These are phyloP conservation scores for Sturnira hondurensis DNA, from an alignment of 2,113 vertebrate genomes.

Conservation along the genomic window DNA sequence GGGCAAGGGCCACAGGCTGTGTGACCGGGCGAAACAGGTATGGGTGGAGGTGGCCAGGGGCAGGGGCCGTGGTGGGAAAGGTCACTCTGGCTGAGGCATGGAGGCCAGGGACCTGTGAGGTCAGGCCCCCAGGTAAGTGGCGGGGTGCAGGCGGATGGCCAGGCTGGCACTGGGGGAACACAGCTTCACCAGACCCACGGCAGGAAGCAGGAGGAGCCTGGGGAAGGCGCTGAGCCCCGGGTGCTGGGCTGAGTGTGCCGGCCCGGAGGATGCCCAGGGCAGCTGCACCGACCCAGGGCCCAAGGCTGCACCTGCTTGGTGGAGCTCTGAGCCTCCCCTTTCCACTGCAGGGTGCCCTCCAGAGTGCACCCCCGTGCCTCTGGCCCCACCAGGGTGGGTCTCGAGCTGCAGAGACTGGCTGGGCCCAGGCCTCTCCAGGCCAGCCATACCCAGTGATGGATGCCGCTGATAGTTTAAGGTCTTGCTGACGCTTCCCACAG, in stretches of 20 bases:
- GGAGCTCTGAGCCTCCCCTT: rapidly evolving
- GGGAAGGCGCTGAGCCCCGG: background rate
- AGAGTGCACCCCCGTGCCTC: rapidly evolving
- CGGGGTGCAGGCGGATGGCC: no score
- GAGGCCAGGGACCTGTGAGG: background rate
- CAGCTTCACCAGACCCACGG: background rate
- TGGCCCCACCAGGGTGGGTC: no score
- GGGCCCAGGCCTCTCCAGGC: background rate
- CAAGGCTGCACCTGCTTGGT: rapidly evolving
- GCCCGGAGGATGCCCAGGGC: rapidly evolving
- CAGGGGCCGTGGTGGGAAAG: background rate
- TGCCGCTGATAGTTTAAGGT: rapidly evolving
- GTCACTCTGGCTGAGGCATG: background rate
- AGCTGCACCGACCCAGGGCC: background rate
- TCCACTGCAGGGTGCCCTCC: rapidly evolving
- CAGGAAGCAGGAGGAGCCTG: background rate
- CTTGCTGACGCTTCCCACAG: rapidly evolving
- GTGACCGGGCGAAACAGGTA: rapidly evolving
- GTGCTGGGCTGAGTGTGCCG: background rate
- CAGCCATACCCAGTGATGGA: rapidly evolving
- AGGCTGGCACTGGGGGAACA: rapidly evolving
- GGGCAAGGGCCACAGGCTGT: rapidly evolving
- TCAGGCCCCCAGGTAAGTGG: background rate
- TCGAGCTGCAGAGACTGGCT: background rate
- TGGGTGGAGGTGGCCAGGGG: background rate